Conservation (phyloP, 2,113 vertebrate genomes). For the Motacilla alba region DNA sequence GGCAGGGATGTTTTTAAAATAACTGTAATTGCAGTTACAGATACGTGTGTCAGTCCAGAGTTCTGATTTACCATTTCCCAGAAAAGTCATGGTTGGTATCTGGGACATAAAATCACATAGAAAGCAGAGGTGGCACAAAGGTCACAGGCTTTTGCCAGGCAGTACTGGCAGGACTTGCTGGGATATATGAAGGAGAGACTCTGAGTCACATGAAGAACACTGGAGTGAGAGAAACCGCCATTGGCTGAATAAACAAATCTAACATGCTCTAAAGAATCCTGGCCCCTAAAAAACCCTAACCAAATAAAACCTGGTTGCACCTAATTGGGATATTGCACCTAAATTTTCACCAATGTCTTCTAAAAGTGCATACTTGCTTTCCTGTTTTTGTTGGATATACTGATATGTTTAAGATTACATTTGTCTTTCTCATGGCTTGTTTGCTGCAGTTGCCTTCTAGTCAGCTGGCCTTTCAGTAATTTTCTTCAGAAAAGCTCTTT, state of each 20-base stretch:
- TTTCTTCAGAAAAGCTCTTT: background rate
- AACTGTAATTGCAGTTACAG: background rate
- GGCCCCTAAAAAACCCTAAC: too few relatives aligned
- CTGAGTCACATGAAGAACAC: background rate
- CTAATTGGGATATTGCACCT: background rate
- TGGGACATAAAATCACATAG: background rate
- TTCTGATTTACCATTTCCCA: background rate
- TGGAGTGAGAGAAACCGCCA: accelerated
- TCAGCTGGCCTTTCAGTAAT: background rate
- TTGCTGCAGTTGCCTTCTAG: background rate
- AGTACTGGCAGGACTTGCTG: background rate
- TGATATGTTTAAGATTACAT: background rate
- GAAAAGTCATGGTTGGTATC: background rate
- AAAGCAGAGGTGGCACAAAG: background rate
- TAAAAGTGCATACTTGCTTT: background rate
- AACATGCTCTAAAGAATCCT: background rate
- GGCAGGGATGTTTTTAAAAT: background rate
- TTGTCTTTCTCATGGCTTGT: background rate
- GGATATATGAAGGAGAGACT: background rate
- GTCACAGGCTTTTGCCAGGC: background rate
- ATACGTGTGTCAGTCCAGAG: background rate
- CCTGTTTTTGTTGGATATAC: background rate
- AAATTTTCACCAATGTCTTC: background rate
- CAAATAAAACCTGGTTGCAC: background rate
- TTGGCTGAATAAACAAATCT: background rate